Evolutionary conservation across 2,888 invertebrate genomes (phyloP).

Genomic region (Craniophora ligustri): DNA sequence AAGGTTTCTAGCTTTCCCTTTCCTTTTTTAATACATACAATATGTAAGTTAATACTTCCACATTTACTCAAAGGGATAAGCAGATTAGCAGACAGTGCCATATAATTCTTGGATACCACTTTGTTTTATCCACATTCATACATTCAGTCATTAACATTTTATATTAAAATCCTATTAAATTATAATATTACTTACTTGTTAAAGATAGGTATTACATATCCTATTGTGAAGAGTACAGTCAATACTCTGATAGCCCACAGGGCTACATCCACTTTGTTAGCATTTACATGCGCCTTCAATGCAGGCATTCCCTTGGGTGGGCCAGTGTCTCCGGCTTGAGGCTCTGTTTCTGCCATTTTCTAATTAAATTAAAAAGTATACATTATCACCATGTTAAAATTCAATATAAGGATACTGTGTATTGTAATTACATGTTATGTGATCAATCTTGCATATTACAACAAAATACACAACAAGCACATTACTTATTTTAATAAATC

Average conservation of each 20-base stretch:
- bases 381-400: background rate
- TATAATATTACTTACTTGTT: constrained; percentile 91
- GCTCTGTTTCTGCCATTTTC: constrained; percentile 77
- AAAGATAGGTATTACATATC: constrained; percentile 96
- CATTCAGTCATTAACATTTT: too few species aligned
- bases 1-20: too few species aligned
- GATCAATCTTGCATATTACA: too few species aligned
- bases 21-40: too few species aligned
- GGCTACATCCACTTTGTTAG: constrained; percentile 95
- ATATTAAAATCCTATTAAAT: background rate
- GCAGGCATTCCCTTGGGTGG: constrained; percentile 89
- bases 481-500: background rate
- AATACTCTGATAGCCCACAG: constrained; percentile 96
- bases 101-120: too few species aligned
- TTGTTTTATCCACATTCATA: too few species aligned
- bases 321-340: constrained; percentile 78
- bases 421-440: too few species aligned
- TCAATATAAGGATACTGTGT: too few species aligned
- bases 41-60: too few species aligned
- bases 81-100: too few species aligned
- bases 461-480: too few species aligned
- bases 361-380: constrained; percentile 25
- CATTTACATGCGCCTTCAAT: constrained; percentile 92
- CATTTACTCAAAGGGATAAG: too few species aligned
- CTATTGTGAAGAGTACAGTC: constrained; percentile 94